These are phyloP conservation scores for Albula goreensis DNA, from an alignment of 2,113 vertebrate genomes.

Conservation along the genomic window DNA sequence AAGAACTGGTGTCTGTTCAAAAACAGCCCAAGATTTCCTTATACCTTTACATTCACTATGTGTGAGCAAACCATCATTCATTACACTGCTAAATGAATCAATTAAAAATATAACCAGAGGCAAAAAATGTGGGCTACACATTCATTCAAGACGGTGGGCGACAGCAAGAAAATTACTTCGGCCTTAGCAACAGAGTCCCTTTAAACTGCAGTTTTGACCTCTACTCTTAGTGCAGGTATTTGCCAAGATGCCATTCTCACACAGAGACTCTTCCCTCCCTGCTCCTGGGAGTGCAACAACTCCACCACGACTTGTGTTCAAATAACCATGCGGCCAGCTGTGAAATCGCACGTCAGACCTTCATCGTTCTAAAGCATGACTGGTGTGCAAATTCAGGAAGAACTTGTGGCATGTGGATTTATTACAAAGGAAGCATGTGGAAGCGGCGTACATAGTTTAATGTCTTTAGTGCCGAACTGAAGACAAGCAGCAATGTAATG, in stretches of 20 bases:
- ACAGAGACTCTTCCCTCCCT: background rate
- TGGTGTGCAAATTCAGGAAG: background rate
- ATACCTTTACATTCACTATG: too few relatives aligned
- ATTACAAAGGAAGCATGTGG: background rate
- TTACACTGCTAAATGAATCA: too few relatives aligned
- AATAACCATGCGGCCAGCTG: background rate
- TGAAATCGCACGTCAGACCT: background rate
- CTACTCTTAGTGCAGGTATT: background rate
- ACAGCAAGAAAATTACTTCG: background rate
- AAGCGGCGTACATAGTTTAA: background rate
- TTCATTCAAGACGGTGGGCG: background rate
- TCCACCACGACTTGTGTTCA: background rate
- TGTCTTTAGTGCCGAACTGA: background rate
- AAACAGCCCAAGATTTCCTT: too few relatives aligned
- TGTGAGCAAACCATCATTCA: too few relatives aligned
- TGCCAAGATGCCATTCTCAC: background rate
- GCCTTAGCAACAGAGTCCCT: background rate
- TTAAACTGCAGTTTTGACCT: background rate
- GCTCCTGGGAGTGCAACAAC: background rate
- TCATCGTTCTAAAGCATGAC: background rate
- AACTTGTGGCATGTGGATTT: background rate
- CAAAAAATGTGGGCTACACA: background rate
- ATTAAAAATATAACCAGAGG: too few relatives aligned
- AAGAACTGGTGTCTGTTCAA: too few relatives aligned
- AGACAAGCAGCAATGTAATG: background rate